Conservation (phyloP, 2,113 vertebrate genomes). For the Equus przewalskii region DNA sequence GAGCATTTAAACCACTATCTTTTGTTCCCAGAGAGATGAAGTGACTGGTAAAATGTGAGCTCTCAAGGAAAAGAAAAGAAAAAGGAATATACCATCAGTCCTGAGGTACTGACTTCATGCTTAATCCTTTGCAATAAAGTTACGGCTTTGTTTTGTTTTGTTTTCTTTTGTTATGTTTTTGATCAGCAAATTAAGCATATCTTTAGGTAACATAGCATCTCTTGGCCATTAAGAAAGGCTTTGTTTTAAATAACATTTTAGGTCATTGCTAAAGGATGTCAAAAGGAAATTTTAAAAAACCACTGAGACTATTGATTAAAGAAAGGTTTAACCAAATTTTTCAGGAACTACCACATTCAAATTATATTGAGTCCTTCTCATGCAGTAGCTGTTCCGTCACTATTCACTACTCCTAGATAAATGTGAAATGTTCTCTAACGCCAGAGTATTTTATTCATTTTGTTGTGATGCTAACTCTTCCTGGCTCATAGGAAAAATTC, state of each 20-base stretch:
- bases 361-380: neutral
- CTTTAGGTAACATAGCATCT: neutral
- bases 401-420: neutral
- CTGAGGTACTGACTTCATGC: neutral
- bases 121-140: neutral
- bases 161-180: slow-evolving; percentile 26
- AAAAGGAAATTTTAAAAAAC: neutral
- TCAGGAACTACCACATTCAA: neutral
- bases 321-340: neutral
- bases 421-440: neutral
- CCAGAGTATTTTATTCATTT: slow-evolving; percentile 44
- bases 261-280: neutral
- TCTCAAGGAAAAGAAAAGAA: neutral
- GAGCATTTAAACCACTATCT: neutral
- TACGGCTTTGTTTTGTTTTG: neutral
- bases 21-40: slow-evolving; percentile 23
- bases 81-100: neutral
- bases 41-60: neutral
- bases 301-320: neutral
- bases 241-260: neutral
- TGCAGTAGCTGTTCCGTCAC: neutral
- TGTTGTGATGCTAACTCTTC: neutral
- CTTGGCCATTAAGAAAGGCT: neutral
- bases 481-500: neutral
- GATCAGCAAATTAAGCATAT: neutral